Conservation (phyloP, 2,797 vertebrate species). For the Podargus strigoides region DNA sequence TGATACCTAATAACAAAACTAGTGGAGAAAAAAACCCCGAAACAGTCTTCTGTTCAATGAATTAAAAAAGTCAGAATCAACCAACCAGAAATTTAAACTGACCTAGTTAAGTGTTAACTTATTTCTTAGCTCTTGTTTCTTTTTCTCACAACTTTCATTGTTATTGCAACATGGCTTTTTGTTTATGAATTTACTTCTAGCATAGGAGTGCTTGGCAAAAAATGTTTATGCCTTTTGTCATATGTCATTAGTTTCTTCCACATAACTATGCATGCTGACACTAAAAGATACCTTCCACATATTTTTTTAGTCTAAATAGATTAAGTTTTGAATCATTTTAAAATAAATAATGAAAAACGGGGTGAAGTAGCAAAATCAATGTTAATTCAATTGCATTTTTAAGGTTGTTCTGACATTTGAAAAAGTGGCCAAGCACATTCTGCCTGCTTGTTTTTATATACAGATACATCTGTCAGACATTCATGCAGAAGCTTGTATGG, state of each 20-base stretch:
- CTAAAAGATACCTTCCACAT: not conserved
- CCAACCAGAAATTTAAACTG: not conserved
- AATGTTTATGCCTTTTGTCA: not conserved
- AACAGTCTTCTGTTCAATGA: not conserved
- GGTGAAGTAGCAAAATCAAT: not conserved
- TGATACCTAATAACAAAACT: not conserved
- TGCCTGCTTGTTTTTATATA: slow-evolving; percentile 15
- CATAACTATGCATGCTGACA: not conserved
- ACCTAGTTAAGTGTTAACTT: not conserved
- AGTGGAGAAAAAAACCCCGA: not conserved
- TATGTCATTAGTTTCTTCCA: not conserved
- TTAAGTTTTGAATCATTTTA: not conserved
- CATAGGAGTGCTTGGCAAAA: not conserved
- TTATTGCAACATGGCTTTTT: not conserved
- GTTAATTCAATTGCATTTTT: not conserved
- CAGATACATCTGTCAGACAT: slow-evolving; percentile 29
- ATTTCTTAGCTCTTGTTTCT: not conserved
- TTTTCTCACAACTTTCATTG: not conserved
- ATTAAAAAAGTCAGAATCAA: not conserved
- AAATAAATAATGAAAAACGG: not conserved
- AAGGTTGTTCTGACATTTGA: not conserved
- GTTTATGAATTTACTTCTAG: not conserved
- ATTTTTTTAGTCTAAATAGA: not conserved
- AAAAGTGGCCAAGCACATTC: slow-evolving; percentile 12
- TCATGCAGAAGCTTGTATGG: not conserved